Percentiles rank a stretch among this genome's conserved stretches.
Evolutionary conservation across 2,888 invertebrate genomes (phyloP).

Genomic region (Hypena proboscidalis): DNA sequence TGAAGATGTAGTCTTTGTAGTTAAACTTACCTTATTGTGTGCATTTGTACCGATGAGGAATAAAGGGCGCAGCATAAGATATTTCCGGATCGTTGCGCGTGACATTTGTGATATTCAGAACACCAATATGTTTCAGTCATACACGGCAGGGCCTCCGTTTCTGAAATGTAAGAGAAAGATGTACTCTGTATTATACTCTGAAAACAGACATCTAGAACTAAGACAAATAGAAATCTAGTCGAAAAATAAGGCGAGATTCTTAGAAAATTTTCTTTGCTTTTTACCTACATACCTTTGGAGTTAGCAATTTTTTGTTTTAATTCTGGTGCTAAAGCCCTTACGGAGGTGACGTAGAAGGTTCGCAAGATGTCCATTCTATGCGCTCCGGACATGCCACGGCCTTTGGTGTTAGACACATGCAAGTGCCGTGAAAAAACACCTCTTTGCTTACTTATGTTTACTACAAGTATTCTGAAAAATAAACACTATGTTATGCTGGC

Average conservation of each 20-base stretch:
- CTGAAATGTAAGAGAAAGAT: constrained; percentile 13
- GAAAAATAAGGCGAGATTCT: too few species aligned
- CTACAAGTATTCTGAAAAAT: constrained; percentile 87
- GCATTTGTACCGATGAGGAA: constrained; percentile 89
- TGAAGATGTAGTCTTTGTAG: too few species aligned
- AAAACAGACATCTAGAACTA: too few species aligned
- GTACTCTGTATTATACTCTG: too few species aligned
- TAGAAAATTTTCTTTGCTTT: too few species aligned
- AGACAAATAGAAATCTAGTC: too few species aligned
- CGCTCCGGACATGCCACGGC: constrained; percentile 86
- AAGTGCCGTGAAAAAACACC: constrained; percentile 90
- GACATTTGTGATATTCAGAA: constrained; percentile 94
- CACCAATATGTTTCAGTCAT: constrained; percentile 91
- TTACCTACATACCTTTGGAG: constrained; percentile 56
- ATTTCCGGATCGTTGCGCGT: constrained; percentile 88
- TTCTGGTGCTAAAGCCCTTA: constrained; percentile 77
- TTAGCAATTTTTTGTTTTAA: constrained; percentile 47
- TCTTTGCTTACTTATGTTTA: constrained; percentile 87
- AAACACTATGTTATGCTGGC: too few species aligned
- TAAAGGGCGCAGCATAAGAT: constrained; percentile 91
- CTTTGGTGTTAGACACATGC: constrained; percentile 81
- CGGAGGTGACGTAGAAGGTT: constrained; percentile 91
- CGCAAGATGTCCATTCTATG: constrained; percentile 89
- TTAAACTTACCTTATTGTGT: constrained; percentile 89
- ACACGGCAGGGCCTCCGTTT: constrained; percentile 36